Evolutionary conservation across 2,113 vertebrate genomes (phyloP), one percentile per base, ranked within the genome.

Genomic region (Cephalopholis sonnerati): DNA sequence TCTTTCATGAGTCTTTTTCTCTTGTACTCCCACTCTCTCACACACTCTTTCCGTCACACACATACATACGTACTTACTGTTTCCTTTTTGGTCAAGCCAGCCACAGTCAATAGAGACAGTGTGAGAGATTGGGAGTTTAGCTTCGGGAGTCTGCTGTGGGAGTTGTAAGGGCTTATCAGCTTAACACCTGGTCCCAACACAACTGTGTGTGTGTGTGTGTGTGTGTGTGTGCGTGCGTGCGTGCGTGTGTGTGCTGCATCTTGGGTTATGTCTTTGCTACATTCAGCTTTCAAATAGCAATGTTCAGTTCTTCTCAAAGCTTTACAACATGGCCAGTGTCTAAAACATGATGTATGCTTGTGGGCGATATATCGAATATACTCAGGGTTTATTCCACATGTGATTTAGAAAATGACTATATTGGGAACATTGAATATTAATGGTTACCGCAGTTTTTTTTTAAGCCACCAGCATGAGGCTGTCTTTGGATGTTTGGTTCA

Each of bases 141-240:
- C 69, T 63, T 59, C 6, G 13, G 82, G 77, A 90, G 70, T 74
- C 72, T 83, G 65, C 84, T 91, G 88, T 91, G 93, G 94, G 94
- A 94, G 93, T 66, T 65, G 41, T 77, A 61, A 20, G 24, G 66
- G 59, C 87, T 94, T 94, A 94, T 95, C 94, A 84, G 80, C 63
- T 50, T 70, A 89, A 88, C 93, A 95, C 94, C 94, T 93, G 93
- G 92, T 81, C 84, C 77, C 57, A 79, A 61, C 59, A 83, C 51
- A 87, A 24, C 54, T 67, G 29, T 62, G 66, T 61, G 27, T 58
- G 41, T 59, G 66, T 55, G 64, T 61, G 81, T 62, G 70, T 57
- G 59, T 66, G 66, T 73, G 64, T 74, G 55, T 59, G 39, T 50
- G n/a, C 62, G 63, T 59, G 27, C 51, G 17, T 44, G 15, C 84